Evolutionary conservation across 2,888 invertebrate genomes (phyloP), one percentile per base, ranked within the genome.

Genomic region (Lepidochitona cinerea): DNA sequence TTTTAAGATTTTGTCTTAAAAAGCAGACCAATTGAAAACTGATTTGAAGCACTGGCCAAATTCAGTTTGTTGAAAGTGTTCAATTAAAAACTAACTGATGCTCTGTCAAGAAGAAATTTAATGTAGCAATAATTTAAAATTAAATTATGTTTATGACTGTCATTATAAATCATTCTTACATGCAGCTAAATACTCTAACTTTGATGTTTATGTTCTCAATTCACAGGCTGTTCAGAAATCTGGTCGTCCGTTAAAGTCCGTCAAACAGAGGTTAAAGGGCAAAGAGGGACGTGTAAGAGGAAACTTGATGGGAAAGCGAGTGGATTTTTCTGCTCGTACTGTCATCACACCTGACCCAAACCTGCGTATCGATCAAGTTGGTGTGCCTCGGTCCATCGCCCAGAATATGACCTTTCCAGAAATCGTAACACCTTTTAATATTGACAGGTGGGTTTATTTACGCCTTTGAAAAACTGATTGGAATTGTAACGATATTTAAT

Each of bases 281-380:
- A 99, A 99, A 90, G 99, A 99, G 94, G 99, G 99, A 0, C 93
- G 99, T 87, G 99, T 99, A 87, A 93, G 99, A 91, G 99, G 99
- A 85, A 99, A 99, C 91, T 94, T 99, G 85, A 99, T 99, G 99
- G 99, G 99, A 71, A 99, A 99, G 91, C 97, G 99, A 93, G 99
- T 99, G 0, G 99, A 99, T 90, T 99, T 99, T 90, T 99, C 99
- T 0, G 99, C 98, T 5, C 95, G 99, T 91, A 99, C 99, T 86
- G 99, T 99, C 87, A 92, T 92, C 83, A 92, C 92, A 29, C 92
- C 92, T 6, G 92, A 92, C 83, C 92, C 92, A 0, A 92, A 92
- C 75, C 84, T 92, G 29, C 97, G 97, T 89, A 99, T 98, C 37
- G 87, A 98, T 96, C 90, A 98, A 96, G 98, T 99, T 73, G 99